phyloP scores from a whole-genome alignment of 2,797 vertebrate species.

The Sebastes matsubarae region DNA sequence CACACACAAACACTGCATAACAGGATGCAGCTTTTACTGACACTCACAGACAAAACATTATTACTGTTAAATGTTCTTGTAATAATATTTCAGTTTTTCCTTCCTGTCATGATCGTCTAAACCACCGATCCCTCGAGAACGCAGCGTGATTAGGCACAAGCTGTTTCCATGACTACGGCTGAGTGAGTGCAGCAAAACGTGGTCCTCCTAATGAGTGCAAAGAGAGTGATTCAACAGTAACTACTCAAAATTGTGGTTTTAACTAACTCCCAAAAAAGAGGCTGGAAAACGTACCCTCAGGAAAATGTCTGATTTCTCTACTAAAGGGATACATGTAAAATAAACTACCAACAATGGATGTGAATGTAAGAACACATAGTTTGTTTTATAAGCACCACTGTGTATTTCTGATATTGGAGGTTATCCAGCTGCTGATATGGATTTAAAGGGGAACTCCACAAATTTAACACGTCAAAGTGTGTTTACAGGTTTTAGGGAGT shows the following conservation, averaged over 20 bases:
- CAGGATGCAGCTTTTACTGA: neutral
- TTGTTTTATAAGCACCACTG: neutral
- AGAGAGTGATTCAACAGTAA: constrained; percentile 4
- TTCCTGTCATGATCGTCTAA: neutral
- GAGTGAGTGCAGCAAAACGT: neutral
- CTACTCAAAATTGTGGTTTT: neutral
- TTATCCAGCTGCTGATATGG: neutral
- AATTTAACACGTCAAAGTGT: neutral
- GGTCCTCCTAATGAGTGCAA: neutral
- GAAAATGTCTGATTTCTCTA: neutral
- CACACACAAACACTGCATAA: neutral
- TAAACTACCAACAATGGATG: neutral
- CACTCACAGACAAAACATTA: neutral
- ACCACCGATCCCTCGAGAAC: constrained; percentile 1
- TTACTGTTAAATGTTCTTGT: neutral
- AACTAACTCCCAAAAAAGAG: neutral
- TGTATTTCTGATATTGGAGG: neutral
- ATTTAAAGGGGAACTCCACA: neutral
- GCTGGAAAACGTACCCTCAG: neutral
- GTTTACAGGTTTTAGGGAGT: neutral
- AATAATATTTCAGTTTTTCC: neutral
- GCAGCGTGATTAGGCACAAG: constrained; percentile 41
- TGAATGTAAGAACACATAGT: neutral
- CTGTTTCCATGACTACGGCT: constrained; percentile 65
- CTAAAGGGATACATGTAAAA: neutral